Percentiles rank a stretch among this genome's conserved stretches.
Evolutionary conservation across 2,888 invertebrate genomes (phyloP).

Genomic region (Cerastis rubricosa): DNA sequence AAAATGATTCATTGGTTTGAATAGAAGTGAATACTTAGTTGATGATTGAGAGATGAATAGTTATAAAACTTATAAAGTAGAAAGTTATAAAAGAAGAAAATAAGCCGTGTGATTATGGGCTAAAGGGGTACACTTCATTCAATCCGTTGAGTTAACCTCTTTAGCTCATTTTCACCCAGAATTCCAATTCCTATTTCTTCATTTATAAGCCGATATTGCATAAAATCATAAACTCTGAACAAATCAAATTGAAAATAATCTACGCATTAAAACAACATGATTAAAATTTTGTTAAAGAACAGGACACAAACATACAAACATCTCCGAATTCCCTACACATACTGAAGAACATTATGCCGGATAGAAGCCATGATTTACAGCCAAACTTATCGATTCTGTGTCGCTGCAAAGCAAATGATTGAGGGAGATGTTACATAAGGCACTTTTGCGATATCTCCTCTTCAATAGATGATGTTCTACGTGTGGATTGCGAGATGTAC

Average conservation of each 20-base stretch:
- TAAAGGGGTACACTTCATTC: neutral
- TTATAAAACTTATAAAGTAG: too few relatives aligned
- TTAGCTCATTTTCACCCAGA: too few relatives aligned
- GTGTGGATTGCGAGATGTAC: conserved; percentile 46
- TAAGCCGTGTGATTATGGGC: too few relatives aligned
- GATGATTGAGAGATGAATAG: neutral
- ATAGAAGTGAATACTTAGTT: neutral
- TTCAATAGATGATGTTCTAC: conserved; percentile 54
- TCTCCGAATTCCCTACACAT: conserved; percentile 7
- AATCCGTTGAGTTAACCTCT: too few relatives aligned
- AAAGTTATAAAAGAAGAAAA: too few relatives aligned
- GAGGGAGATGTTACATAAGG: conserved; percentile 50
- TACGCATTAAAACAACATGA: too few relatives aligned
- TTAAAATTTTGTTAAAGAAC: neutral
- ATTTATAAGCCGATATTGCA: too few relatives aligned
- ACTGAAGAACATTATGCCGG: conserved; percentile 34
- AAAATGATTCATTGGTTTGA: neutral
- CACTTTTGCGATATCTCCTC: conserved; percentile 40
- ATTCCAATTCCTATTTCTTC: too few relatives aligned
- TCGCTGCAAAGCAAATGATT: conserved; percentile 55
- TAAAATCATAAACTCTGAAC: neutral
- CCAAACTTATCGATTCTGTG: conserved; percentile 54
- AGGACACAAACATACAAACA: neutral
- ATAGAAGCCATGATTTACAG: conserved; percentile 55
- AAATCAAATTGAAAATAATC: neutral